phyloP scores from a whole-genome alignment of 2,888 invertebrate species.

The Phlogophora meticulosa region DNA sequence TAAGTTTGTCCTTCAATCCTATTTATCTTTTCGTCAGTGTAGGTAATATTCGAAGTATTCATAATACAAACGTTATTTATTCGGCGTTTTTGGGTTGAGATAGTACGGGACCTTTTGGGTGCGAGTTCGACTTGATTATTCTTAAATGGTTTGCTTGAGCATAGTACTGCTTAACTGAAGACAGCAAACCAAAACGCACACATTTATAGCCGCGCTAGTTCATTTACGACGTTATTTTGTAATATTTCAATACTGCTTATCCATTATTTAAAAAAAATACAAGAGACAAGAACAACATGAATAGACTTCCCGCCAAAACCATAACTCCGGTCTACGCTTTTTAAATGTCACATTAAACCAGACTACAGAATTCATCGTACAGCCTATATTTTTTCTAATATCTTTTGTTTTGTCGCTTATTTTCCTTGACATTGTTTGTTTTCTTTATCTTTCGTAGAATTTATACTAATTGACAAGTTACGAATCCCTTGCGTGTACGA shows the following conservation, averaged over 20 bases:
- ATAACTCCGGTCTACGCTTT: conserved; percentile 6
- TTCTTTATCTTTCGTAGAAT: conserved; percentile 32
- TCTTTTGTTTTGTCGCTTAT: conserved; percentile 20
- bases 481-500: conserved; percentile 47
- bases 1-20: too few species aligned
- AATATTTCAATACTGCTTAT: not conserved
- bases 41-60: too few species aligned
- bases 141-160: too few species aligned
- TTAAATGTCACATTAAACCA: conserved; percentile 25
- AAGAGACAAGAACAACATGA: not conserved
- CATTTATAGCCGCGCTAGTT: not conserved
- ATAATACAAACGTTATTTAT: too few species aligned
- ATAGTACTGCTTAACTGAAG: too few species aligned
- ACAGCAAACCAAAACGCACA: too few species aligned
- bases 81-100: too few species aligned
- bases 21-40: too few species aligned
- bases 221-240: not conserved
- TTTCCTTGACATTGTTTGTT: conserved; percentile 45
- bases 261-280: not conserved
- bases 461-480: conserved; percentile 56
- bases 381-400: conserved; percentile 4
- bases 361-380: not conserved
- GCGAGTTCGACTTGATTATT: too few species aligned
- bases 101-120: too few species aligned
- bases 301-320: conserved; percentile 1